These are phyloP conservation scores for Vireo altiloquus DNA, from an alignment of 2,113 vertebrate species.

Conservation along the genomic window DNA sequence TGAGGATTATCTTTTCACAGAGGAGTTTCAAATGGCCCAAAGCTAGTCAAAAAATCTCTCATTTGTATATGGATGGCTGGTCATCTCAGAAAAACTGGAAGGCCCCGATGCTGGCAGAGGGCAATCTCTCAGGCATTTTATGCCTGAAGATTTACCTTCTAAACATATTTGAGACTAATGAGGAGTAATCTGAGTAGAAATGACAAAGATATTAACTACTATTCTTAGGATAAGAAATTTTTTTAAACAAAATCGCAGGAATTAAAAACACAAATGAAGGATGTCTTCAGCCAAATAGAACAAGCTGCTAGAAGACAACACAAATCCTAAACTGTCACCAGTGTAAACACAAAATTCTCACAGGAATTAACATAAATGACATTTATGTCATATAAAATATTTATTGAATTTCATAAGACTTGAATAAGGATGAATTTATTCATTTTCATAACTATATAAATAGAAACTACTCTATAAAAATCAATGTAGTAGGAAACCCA, in stretches of 20 bases:
- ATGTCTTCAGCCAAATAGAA: neutral
- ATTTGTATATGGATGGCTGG: neutral
- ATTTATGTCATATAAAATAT: neutral
- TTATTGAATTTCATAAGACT: neutral
- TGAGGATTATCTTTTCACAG: neutral
- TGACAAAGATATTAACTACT: neutral
- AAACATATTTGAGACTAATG: neutral
- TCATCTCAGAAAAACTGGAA: neutral
- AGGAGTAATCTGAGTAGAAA: neutral
- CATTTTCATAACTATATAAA: neutral
- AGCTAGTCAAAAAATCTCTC: neutral
- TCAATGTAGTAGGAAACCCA: neutral
- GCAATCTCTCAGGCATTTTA: neutral
- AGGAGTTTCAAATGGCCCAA: neutral
- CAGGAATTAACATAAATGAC: neutral
- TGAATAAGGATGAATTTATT: neutral
- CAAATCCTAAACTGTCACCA: neutral
- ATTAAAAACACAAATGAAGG: neutral
- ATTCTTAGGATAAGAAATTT: neutral
- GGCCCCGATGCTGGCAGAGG: neutral
- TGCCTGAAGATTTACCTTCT: neutral
- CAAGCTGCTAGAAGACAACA: neutral
- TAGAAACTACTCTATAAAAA: neutral
- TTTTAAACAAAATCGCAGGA: neutral
- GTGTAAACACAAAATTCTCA: neutral